These are phyloP conservation scores for Acromyrmex echinatior DNA, from an alignment of 1,140 invertebrate species.

Conservation along the genomic window DNA sequence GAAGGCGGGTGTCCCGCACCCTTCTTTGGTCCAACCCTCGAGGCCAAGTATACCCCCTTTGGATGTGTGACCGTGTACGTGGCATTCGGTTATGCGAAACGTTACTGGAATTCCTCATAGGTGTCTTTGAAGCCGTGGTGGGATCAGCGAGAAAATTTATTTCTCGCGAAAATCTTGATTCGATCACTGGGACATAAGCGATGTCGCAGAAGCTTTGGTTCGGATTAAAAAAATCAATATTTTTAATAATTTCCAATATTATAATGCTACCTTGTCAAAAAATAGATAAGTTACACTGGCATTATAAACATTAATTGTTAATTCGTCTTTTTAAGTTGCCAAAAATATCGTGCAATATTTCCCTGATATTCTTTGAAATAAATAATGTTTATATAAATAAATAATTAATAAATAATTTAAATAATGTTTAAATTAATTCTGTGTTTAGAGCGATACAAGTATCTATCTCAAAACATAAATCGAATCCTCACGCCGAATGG, in stretches of 20 bases:
- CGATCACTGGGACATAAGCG: neutral
- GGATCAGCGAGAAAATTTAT: slow-evolving; percentile 23
- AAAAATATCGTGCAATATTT: neutral
- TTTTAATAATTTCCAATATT: neutral
- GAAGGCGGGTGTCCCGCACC: slow-evolving; percentile 74
- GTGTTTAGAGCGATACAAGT: neutral
- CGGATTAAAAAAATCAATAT: neutral
- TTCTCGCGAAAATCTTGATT: slow-evolving; percentile 55
- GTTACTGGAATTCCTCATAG: slow-evolving; percentile 68
- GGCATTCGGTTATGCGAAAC: slow-evolving; percentile 66
- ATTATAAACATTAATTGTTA: no score
- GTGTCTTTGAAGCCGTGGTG: slow-evolving; percentile 15
- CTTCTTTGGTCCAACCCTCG: slow-evolving; percentile 62
- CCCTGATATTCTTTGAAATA: neutral
- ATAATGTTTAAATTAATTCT: slow-evolving; percentile 5
- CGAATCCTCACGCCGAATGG: slow-evolving; percentile 66
- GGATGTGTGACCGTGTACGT: slow-evolving; percentile 59
- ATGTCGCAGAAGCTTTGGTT: neutral
- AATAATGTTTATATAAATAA: slow-evolving; percentile 3
- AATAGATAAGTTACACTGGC: no score
- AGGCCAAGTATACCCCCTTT: slow-evolving; percentile 50
- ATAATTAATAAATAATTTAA: neutral
- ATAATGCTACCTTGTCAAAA: neutral
- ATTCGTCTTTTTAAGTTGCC: neutral
- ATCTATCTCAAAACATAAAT: slow-evolving; percentile 52